A percentile compares a stretch with the other conserved stretches of the same genome.
phyloP scores from a whole-genome alignment of 2,113 vertebrate genomes.

The Phylloscopus whistleri region DNA sequence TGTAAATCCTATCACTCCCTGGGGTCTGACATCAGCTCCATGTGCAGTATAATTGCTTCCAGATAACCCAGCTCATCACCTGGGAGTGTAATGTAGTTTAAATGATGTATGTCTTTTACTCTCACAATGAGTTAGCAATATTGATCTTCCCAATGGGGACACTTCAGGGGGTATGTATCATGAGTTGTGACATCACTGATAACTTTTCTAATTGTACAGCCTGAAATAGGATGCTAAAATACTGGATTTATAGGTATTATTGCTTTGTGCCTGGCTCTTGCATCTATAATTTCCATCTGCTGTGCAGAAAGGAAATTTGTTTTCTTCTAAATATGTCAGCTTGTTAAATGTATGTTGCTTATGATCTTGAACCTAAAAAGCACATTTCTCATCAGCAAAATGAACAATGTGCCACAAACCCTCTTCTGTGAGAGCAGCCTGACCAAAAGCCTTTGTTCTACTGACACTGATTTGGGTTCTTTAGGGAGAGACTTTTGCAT shows the following conservation, averaged over 20 bases:
- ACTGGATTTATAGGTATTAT: not conserved
- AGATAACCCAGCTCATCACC: not conserved
- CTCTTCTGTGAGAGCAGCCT: not conserved
- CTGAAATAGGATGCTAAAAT: constrained; percentile 29
- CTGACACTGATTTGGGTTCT: not conserved
- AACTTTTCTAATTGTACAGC: constrained; percentile 41
- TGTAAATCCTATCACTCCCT: not conserved
- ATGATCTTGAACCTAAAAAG: constrained; percentile 17
- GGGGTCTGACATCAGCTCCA: not conserved
- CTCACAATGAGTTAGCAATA: not conserved
- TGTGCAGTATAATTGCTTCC: not conserved
- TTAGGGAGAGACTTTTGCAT: not conserved
- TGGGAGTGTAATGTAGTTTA: not conserved
- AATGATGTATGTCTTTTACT: not conserved
- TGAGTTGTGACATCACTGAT: not conserved
- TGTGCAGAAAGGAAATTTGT: constrained; percentile 56
- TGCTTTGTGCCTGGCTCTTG: constrained; percentile 25
- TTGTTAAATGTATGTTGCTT: constrained; percentile 18
- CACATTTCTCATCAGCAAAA: not conserved
- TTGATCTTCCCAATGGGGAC: not conserved
- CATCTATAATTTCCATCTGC: constrained; percentile 43
- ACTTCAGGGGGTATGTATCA: not conserved
- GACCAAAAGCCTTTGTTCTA: constrained; percentile 1
- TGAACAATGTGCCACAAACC: not conserved
- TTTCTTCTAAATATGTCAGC: constrained; percentile 20